Evolutionary conservation across 2,888 invertebrate genomes (phyloP), one percentile per base, ranked within the genome.

Genomic region (Scaptodrosophila latifasciaeformis): DNA sequence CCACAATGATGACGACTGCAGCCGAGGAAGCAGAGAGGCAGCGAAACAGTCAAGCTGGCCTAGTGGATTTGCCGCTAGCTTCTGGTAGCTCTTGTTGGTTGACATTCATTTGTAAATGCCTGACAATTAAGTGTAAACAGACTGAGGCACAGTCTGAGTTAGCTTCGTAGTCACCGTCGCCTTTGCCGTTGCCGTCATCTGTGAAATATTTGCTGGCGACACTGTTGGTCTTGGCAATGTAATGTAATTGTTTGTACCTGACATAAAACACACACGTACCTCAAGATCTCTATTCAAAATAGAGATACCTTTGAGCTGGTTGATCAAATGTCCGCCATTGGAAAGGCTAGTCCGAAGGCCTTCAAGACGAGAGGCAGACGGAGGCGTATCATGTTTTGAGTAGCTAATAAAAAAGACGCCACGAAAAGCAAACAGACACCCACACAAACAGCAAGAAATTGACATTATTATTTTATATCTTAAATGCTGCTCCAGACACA

Each of bases 1-100:
- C 74, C 77, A 47, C 62, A 67, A 42, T 50, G 65, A 79, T 74
- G 74, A 79, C 77, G 80, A 46, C 74, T 56, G 29, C 29, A 17
- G 37, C 10, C 19, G 37, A 1, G 2, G 37, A 17, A 15, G 17
- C 17, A 30, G 30, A 10, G 2, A 44, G 17, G 9, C n/a, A 13
- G 27, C 21, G 27, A 15, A 9, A 30, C 39, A 15, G n/a, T n/a
- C n/a, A n/a, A n/a, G n/a, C n/a, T n/a, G n/a, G n/a, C n/a, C n/a
- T n/a, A n/a, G n/a, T n/a, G n/a, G n/a, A n/a, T n/a, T 2, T 17
- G 39, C 15, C 29, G 44, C 31, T n/a, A 15, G 44, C 37, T 12
- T 10, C 17, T 10, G 18, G 10, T 7, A 15, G 37, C 10, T 17
- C 37, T 18, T 17, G 18, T 18, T 5, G 6, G 10, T 37, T 58